A percentile compares a stretch with the other conserved stretches of the same genome.
These are phyloP conservation scores for Indicator maculatus DNA, from an alignment of 2,113 vertebrate species.

Conservation along the genomic window DNA sequence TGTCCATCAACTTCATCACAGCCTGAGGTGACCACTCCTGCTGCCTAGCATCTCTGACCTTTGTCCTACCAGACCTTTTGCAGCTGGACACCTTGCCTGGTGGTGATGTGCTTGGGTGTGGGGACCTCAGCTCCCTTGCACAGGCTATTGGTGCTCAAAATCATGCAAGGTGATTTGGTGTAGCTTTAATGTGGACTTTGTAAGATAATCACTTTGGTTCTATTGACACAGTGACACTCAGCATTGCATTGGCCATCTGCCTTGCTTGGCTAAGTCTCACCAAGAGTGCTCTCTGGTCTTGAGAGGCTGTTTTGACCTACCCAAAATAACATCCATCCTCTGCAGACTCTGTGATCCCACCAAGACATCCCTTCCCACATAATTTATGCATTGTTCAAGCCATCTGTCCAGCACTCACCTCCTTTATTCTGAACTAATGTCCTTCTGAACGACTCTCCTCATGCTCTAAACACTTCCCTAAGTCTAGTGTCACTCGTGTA, in stretches of 20 bases:
- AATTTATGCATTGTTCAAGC: conserved; percentile 9
- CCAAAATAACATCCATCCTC: not conserved
- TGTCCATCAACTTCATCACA: not conserved
- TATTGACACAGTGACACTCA: not conserved
- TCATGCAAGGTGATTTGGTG: not conserved
- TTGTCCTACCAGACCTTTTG: not conserved
- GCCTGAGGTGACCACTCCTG: not conserved
- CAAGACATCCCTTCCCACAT: not conserved
- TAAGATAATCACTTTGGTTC: not conserved
- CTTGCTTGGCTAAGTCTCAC: not conserved
- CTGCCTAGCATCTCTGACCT: not conserved
- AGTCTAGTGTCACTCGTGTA: not conserved
- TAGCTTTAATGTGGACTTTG: not conserved
- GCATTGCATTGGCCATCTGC: not conserved
- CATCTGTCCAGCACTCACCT: not conserved
- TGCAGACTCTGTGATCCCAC: not conserved
- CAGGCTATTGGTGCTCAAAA: not conserved
- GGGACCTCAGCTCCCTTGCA: not conserved
- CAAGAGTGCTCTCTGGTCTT: not conserved
- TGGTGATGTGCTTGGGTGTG: fast-evolving
- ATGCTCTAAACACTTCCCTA: not conserved
- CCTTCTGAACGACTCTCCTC: not conserved
- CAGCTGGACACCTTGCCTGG: not conserved
- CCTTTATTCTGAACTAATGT: not conserved
- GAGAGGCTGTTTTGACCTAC: conserved; percentile 5